phyloP scores from a whole-genome alignment of 2,113 vertebrate genomes.

The Hymenochirus boettgeri region DNA sequence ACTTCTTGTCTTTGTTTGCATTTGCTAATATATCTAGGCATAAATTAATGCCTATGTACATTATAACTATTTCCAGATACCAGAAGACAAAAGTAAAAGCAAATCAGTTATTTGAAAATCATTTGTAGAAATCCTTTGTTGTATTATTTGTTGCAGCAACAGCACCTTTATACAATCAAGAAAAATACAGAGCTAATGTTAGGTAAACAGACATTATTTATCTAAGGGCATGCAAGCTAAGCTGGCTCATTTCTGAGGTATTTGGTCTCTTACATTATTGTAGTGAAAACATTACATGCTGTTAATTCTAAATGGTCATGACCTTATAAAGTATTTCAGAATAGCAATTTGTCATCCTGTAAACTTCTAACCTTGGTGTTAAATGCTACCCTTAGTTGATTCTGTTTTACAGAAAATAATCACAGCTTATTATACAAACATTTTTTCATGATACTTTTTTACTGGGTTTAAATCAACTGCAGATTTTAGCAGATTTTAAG shows the following conservation, averaged over 20 bases:
- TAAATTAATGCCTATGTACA: too few relatives aligned
- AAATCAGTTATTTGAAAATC: too few relatives aligned
- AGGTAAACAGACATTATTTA: conserved; percentile 14
- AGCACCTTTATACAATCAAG: neutral
- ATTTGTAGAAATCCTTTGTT: too few relatives aligned
- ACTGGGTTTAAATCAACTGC: too few relatives aligned
- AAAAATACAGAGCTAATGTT: neutral
- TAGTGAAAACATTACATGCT: conserved; percentile 27
- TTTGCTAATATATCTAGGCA: too few relatives aligned
- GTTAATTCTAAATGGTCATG: conserved; percentile 37
- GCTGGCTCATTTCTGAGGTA: conserved; percentile 2
- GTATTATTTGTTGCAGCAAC: too few relatives aligned
- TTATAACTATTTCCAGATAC: too few relatives aligned
- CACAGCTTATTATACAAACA: conserved; percentile 5
- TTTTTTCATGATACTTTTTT: conserved; percentile 8
- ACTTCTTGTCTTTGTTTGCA: too few relatives aligned
- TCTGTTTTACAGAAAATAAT: conserved; percentile 23
- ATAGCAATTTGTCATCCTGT: conserved; percentile 42
- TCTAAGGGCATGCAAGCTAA: conserved; percentile 13
- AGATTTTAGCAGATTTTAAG: too few relatives aligned
- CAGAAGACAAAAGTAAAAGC: too few relatives aligned
- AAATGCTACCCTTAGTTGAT: conserved; percentile 36
- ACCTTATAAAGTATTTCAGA: conserved; percentile 36
- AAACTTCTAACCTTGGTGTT: conserved; percentile 34
- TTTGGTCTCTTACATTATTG: conserved; percentile 17